Base-by-base conservation (phyloP, 2,888 invertebrate species). In the Hirtodrosophila histrioides region DNA sequence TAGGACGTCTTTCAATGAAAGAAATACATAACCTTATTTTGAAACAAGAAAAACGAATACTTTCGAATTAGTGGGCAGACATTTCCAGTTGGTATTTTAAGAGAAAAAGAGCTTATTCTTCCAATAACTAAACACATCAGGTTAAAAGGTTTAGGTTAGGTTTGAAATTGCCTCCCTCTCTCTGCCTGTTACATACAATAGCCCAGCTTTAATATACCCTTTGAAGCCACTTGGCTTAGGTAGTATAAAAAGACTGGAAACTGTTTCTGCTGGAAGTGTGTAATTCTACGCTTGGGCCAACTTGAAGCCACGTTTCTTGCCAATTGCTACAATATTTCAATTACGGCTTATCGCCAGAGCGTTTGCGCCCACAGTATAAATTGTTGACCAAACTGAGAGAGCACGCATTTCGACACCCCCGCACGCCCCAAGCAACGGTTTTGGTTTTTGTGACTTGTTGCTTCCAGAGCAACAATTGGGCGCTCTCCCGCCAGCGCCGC, bases 401-500 rank as follows among this genome's bases (percentile, higher is more conserved):
- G 36, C 37, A 39, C 56, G 54, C 51, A 60, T 61, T 61, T 12
- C 17, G 39, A 50, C 56, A 49, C 71, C 48, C 54, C 54, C 57
- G 40, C 27, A 4, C 48, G n/a, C 40, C 27, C 29, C 7, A 27
- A 27, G 10, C 31, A 24, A 10, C 9, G 12, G 9, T 39, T 49
- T 40, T 24, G 17, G 33, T 55, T 45, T 61, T 46, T 56, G 31
- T 7, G 62, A 81, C 81, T 87, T 81, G 81, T 81, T 81, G 88
- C 88, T 81, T 86, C 51, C 27, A 78, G 39, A 77, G 85, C 87
- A 80, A 80, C 80, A 80, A 82, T 87, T 85, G 82, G 56, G 58
- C 31, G 37, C 62, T 40, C 77, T 72, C 77, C 31, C 41, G 31
- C 17, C 24, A 4, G 9, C 49, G 55, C 4, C 29, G n/a, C 55